Evolutionary conservation across 1,140 invertebrate genomes (phyloP).

Genomic region (Drosophila lowei): DNA sequence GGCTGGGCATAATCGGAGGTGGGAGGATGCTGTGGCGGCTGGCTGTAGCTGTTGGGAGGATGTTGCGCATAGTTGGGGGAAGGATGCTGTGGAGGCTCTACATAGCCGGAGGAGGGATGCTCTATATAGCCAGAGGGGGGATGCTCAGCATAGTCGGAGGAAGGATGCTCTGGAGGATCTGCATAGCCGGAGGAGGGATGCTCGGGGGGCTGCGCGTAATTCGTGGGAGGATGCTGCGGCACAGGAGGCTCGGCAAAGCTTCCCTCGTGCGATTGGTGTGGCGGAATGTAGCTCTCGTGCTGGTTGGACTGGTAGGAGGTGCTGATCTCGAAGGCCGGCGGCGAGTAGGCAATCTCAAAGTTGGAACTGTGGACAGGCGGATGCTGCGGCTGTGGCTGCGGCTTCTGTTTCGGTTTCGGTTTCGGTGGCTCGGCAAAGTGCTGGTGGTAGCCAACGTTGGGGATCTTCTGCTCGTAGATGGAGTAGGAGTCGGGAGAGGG

Average conservation of each 20-base stretch:
- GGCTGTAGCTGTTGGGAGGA: constrained; percentile 1
- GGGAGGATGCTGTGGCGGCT: constrained; percentile 3
- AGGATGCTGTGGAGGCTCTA: constrained; percentile 5
- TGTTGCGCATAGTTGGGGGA: constrained; percentile 16
- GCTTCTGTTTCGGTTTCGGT: constrained; percentile 3
- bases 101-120: constrained; percentile 26
- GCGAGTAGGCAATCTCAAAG: constrained; percentile 70
- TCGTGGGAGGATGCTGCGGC: constrained; percentile 20
- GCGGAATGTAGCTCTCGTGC: constrained; percentile 44
- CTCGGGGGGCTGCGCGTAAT: constrained; percentile 10
- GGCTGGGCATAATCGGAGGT: neutral
- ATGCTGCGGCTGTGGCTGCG: constrained; percentile 13
- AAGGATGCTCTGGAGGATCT: neutral
- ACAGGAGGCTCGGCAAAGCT: constrained; percentile 1
- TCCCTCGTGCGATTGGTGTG: constrained; percentile 6
- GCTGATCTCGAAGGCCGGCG: constrained; percentile 71
- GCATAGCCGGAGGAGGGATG: constrained; percentile 14
- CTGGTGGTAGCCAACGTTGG: constrained; percentile 60
- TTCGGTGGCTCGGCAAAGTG: constrained; percentile 71
- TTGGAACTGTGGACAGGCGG: constrained; percentile 25
- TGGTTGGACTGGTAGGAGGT: constrained; percentile 53
- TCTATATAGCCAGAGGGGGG: constrained; percentile 10
- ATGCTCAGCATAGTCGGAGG: constrained; percentile 1
- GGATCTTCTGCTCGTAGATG: constrained; percentile 73
- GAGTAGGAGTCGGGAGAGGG: constrained; percentile 49